Evolutionary conservation across 2,797 vertebrate species (phyloP), one percentile per base, ranked within the genome.

Genomic region (Gila robusta): DNA sequence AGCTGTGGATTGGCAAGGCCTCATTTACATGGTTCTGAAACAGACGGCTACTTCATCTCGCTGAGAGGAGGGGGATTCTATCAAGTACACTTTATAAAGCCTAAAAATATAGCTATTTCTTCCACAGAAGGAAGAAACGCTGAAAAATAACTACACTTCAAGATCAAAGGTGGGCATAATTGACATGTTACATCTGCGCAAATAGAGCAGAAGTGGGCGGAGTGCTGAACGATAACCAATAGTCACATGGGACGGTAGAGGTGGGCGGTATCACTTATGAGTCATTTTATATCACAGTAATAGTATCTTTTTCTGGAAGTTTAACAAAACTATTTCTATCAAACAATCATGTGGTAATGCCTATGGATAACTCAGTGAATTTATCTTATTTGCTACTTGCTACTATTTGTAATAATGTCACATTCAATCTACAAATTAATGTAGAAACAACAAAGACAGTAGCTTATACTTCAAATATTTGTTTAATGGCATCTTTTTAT

Each of bases 21-120:
- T 92, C 94, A 96, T 96, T 96, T 96, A 95, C 95, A 96, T 96
- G 90, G 94, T 94, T 95, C 92, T 93, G 94, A 94, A 93, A 96
- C 87, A 84, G 90, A 90, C 88, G 83, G 93, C 89, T 90, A 93
- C 93, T 92, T 91, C 86, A 76, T 90, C 91, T 91, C 90, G 82
- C 91, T 89, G 91, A 93, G 87, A 88, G 66, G 90, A 81, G 84
- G 85, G 47, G 59, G 82, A 85, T 88, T 90, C 81, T 89, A 89
- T 91, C 88, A 90, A 83, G 91, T 84, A 88, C 83, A 86, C 87
- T 93, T 94, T 92, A 90, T 74, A 77, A 80, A 88, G 86, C 91
- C 93, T 91, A 83, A 88, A 93, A 91, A 77, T 92, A 92, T 19
- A 62, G 56, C 76, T 91, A 94, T 93, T 92, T 93, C 89, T 91